Evolutionary conservation across 2,888 invertebrate species (phyloP).

Genomic region (Phrixothrix hirtus): DNA sequence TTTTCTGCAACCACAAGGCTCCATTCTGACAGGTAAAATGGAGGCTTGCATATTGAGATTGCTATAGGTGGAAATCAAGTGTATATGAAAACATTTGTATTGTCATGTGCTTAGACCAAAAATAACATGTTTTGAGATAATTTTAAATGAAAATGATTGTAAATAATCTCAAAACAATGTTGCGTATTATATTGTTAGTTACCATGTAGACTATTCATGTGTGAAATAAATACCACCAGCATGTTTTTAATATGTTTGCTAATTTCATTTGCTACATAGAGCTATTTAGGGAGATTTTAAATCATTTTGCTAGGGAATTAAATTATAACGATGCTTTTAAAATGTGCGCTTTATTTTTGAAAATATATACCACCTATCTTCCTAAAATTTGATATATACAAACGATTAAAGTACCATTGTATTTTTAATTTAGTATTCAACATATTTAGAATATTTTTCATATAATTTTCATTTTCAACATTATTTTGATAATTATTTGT

Average conservation of each 20-base stretch:
- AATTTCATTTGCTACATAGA: slow-evolving; percentile 44
- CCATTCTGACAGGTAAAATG: slow-evolving; percentile 85
- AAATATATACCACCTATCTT: slow-evolving; percentile 24
- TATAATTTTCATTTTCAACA: slow-evolving; percentile 4
- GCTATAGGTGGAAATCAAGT: slow-evolving; percentile 49
- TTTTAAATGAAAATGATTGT: slow-evolving; percentile 1
- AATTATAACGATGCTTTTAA: slow-evolving; percentile 16
- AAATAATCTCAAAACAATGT: slow-evolving; percentile 18
- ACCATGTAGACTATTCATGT: slow-evolving; percentile 32
- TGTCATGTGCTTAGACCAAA: slow-evolving; percentile 32
- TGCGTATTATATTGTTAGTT: slow-evolving; percentile 10
- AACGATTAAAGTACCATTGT: slow-evolving; percentile 25
- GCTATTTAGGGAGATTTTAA: slow-evolving; percentile 19
- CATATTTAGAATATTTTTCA: background rate
- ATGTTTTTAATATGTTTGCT: slow-evolving; percentile 49
- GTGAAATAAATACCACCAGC: slow-evolving; percentile 41
- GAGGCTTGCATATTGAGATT: slow-evolving; percentile 62
- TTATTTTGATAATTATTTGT: slow-evolving; percentile 40
- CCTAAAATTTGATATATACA: slow-evolving; percentile 9
- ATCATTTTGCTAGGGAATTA: too few species aligned
- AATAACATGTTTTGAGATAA: slow-evolving; percentile 12
- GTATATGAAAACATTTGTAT: slow-evolving; percentile 35
- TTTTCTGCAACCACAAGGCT: slow-evolving; percentile 77
- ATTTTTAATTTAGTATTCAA: background rate
- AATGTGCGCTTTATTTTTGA: slow-evolving; percentile 22